Evolutionary conservation across 2,797 vertebrate species (phyloP).

Genomic region (Catharus ustulatus): DNA sequence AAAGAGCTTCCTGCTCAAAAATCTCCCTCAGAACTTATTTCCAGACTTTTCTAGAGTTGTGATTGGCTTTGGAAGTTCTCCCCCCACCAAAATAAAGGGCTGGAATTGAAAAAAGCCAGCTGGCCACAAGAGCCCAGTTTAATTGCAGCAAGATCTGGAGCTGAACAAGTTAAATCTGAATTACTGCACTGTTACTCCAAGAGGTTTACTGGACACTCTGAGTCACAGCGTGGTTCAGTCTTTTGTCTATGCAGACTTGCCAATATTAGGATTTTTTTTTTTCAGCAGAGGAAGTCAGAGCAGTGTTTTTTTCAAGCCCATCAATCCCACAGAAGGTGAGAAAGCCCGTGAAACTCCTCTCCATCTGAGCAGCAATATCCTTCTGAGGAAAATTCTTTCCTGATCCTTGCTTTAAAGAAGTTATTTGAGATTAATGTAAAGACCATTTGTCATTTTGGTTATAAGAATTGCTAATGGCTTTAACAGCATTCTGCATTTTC

Average conservation of each 20-base stretch:
- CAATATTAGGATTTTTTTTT: neutral
- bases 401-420: conserved; percentile 42
- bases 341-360: neutral
- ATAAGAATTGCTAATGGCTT: conserved; percentile 50
- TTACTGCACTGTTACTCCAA: neutral
- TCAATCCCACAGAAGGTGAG: conserved; percentile 22
- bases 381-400: conserved; percentile 59
- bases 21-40: neutral
- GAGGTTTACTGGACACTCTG: conserved; percentile 26
- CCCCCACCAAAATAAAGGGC: neutral
- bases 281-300: neutral
- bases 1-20: neutral
- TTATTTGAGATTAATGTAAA: conserved; percentile 63
- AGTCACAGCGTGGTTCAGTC: conserved; percentile 35
- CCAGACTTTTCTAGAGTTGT: neutral
- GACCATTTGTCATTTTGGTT: conserved; percentile 61
- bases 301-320: neutral
- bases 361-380: neutral
- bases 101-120: neutral
- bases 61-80: neutral
- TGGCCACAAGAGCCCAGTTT: neutral
- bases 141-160: neutral
- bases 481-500: conserved; percentile 38
- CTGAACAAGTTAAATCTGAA: conserved; percentile 25
- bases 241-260: conserved; percentile 24